These are phyloP conservation scores for Platalea minor DNA, from an alignment of 2,797 vertebrate species.

Conservation along the genomic window DNA sequence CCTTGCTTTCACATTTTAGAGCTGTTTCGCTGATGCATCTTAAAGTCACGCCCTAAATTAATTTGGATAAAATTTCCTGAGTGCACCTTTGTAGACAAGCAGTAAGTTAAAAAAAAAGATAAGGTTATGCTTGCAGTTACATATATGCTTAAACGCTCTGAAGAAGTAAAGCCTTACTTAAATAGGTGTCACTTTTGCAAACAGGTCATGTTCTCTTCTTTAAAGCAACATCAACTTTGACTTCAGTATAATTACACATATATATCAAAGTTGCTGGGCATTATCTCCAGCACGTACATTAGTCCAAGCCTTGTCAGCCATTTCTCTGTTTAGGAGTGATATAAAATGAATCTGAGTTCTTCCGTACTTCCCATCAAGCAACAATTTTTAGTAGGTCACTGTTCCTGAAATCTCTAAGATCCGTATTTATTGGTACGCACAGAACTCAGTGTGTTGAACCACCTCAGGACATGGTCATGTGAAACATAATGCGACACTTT, in stretches of 20 bases:
- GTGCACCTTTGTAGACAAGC: not conserved
- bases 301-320: not conserved
- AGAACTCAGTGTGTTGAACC: not conserved
- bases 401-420: not conserved
- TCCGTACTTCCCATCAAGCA: not conserved
- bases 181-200: not conserved
- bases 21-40: not conserved
- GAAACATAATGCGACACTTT: slow-evolving; percentile 43
- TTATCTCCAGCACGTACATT: not conserved
- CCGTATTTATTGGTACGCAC: not conserved
- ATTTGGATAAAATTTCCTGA: not conserved
- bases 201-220: not conserved
- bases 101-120: not conserved
- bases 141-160: not conserved
- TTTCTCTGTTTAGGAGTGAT: not conserved
- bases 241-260: not conserved
- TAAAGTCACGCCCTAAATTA: not conserved
- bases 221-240: not conserved
- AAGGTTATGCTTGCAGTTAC: not conserved
- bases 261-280: not conserved
- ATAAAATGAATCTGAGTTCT: not conserved
- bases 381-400: not conserved
- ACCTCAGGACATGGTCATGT: not conserved
- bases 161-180: not conserved
- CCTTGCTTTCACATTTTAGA: not conserved